Percentiles rank a stretch among this genome's conserved stretches.
phyloP scores from a whole-genome alignment of 1,140 invertebrate genomes.

The Philopotamus ludificatus region DNA sequence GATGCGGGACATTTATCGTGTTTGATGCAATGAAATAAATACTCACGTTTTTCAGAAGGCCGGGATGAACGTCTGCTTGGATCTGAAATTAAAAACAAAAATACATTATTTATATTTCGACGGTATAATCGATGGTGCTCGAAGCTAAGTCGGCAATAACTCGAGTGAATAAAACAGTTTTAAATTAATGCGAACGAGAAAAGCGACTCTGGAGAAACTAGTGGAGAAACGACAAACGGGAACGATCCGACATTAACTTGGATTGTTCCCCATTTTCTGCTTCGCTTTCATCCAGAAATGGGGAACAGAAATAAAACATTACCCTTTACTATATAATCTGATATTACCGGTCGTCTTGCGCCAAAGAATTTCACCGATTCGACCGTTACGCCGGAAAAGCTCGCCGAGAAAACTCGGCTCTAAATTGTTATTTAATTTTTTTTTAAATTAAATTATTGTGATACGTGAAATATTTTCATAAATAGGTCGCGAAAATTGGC shows the following conservation, averaged over 20 bases:
- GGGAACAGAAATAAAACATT: slow-evolving; percentile 28
- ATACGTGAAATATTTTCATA: slow-evolving; percentile 3
- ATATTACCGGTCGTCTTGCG: slow-evolving; percentile 22
- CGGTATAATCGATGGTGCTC: too few species aligned
- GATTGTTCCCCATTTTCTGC: background rate
- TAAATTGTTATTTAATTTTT: background rate
- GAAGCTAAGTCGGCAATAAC: too few species aligned
- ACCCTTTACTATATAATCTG: slow-evolving; percentile 29
- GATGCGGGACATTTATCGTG: too few species aligned
- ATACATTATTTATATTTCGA: too few species aligned
- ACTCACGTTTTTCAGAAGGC: too few species aligned
- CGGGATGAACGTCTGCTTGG: too few species aligned
- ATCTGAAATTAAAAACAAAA: too few species aligned
- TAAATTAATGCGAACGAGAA: too few species aligned
- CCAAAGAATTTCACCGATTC: slow-evolving; percentile 11
- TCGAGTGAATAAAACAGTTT: too few species aligned
- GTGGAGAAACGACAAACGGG: background rate
- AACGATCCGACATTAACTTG: background rate
- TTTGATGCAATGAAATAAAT: too few species aligned
- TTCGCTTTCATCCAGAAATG: slow-evolving; percentile 11
- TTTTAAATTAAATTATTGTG: background rate
- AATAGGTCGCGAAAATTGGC: background rate
- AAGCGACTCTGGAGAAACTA: too few species aligned
- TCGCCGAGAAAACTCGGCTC: too few species aligned
- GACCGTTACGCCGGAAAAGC: background rate